Conservation (phyloP, 2,888 invertebrate species). For the Thecophora atra region DNA sequence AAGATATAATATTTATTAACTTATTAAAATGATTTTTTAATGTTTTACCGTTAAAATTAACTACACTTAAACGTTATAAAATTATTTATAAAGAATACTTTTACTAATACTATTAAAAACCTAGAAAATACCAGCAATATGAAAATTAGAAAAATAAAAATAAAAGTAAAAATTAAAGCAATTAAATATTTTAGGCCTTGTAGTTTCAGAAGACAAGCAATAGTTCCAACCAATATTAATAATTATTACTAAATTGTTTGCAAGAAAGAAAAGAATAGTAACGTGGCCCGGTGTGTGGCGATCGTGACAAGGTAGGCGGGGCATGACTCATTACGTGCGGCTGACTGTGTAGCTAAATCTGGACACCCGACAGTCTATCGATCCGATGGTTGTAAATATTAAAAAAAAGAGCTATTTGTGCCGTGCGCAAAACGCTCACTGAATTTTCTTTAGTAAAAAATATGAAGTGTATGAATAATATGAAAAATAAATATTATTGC, state of each 20-base stretch:
- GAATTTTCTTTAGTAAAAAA: slow-evolving; percentile 3
- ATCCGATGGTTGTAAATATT: not conserved
- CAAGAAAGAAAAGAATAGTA: not conserved
- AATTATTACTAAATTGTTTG: not conserved
- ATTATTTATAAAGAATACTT: slow-evolving; percentile 36
- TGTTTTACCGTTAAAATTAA: slow-evolving; percentile 12
- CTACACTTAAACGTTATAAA: slow-evolving; percentile 14
- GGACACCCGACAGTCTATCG: slow-evolving; percentile 10
- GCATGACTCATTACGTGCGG: not conserved
- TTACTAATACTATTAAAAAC: slow-evolving; percentile 40
- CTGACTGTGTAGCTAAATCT: slow-evolving; percentile 29
- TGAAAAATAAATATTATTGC: not conserved
- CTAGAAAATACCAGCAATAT: slow-evolving; percentile 21
- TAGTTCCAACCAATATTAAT: not conserved
- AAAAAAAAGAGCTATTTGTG: slow-evolving; percentile 19
- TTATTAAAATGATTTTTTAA: slow-evolving; percentile 28
- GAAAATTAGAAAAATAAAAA: slow-evolving; percentile 34
- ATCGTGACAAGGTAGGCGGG: not conserved
- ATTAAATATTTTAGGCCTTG: slow-evolving; percentile 26
- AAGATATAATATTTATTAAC: slow-evolving; percentile 1
- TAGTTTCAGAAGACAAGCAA: slow-evolving; percentile 19
- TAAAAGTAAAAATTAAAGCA: slow-evolving; percentile 37
- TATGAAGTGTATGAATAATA: not conserved
- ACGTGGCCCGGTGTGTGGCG: no score
- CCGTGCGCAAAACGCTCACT: slow-evolving; percentile 49